Conservation (phyloP, 2,888 invertebrate genomes). For the Zhuqinia jingwanae region DNA sequence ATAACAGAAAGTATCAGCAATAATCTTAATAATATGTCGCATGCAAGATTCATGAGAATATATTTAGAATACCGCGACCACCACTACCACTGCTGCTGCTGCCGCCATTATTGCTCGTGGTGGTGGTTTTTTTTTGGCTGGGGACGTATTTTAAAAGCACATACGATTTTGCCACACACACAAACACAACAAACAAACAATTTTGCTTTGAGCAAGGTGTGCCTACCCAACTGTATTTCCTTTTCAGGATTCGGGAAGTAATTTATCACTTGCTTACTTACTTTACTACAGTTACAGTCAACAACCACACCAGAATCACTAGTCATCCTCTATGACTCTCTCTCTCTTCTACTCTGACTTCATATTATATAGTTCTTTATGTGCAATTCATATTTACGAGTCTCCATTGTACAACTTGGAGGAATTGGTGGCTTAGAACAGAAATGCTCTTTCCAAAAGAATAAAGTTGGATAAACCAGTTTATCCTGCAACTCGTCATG, state of each 20-base stretch:
- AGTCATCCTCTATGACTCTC: no score
- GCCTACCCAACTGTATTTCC: slow-evolving; percentile 62
- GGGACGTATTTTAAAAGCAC: background rate
- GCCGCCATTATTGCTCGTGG: background rate
- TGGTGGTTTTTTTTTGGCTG: background rate
- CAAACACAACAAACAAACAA: background rate
- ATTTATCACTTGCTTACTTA: slow-evolving; percentile 62
- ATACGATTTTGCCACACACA: background rate
- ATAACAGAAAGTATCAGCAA: background rate
- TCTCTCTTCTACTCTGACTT: no score
- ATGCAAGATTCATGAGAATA: slow-evolving; percentile 20
- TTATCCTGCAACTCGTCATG: background rate
- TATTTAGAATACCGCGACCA: background rate
- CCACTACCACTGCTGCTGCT: background rate
- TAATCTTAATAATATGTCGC: slow-evolving; percentile 16
- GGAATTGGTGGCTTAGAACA: background rate
- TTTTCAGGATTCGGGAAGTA: slow-evolving; percentile 62
- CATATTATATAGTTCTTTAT: slow-evolving; percentile 19
- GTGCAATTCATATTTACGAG: slow-evolving; percentile 41
- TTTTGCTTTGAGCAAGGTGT: slow-evolving; percentile 53
- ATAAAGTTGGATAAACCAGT: slow-evolving; percentile 5
- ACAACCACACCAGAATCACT: background rate
- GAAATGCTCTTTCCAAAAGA: background rate
- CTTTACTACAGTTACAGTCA: background rate
- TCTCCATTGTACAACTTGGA: background rate